Evolutionary conservation across 2,797 vertebrate genomes (phyloP).

Genomic region (Pipistrellus pipistrellus): DNA sequence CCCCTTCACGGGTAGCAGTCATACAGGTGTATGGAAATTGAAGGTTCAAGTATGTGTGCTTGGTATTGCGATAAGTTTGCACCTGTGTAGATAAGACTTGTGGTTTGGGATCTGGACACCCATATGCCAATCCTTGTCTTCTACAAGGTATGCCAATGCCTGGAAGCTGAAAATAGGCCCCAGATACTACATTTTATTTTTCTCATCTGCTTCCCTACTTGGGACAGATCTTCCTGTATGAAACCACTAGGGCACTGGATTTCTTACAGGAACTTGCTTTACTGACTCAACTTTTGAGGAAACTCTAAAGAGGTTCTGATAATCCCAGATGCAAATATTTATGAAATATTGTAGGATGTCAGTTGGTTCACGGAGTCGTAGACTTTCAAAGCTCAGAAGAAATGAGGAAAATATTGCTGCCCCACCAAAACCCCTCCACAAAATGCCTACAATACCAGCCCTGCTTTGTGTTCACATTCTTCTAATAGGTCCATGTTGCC

Average conservation of each 20-base stretch:
- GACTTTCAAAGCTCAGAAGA: neutral
- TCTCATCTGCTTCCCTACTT: neutral
- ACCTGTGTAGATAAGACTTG: conserved; percentile 9
- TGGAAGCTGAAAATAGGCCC: neutral
- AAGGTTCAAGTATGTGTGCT: neutral
- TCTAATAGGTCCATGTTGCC: neutral
- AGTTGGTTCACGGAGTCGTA: neutral
- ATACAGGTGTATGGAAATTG: conserved; percentile 24
- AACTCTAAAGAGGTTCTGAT: neutral
- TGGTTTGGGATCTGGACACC: neutral
- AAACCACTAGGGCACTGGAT: neutral
- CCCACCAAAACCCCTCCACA: neutral
- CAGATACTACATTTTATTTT: conserved; percentile 24
- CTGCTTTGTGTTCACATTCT: neutral
- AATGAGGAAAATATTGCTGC: neutral
- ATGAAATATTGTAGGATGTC: neutral
- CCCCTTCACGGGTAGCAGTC: neutral
- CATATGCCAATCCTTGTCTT: neutral
- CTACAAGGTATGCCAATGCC: neutral
- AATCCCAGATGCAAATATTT: neutral
- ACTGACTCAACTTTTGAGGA: neutral
- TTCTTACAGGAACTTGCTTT: neutral
- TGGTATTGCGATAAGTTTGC: conserved; percentile 16
- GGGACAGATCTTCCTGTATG: neutral
- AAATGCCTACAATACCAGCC: neutral